Conservation (phyloP, 2,888 invertebrate species). For the Amblyteles armatorius region DNA sequence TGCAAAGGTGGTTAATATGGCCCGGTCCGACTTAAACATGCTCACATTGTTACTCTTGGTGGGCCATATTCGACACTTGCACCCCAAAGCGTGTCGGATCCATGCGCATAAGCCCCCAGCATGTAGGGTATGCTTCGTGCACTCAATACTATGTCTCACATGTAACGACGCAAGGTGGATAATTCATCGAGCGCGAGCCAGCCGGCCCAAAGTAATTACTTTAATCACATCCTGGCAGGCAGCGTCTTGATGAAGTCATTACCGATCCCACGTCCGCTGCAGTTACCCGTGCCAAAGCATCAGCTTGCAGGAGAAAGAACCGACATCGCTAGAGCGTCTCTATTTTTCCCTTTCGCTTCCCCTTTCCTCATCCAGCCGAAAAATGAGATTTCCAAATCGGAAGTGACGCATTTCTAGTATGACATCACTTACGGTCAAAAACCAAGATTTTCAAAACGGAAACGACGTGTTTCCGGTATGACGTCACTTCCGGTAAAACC, state of each 20-base stretch:
- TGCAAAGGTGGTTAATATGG: too few relatives aligned
- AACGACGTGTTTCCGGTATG: too few relatives aligned
- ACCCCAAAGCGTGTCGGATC: not conserved
- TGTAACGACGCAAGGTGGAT: slow-evolving; percentile 62
- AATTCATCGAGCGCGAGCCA: slow-evolving; percentile 69
- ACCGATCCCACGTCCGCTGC: slow-evolving; percentile 62
- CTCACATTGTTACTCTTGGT: too few relatives aligned
- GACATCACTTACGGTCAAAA: too few relatives aligned
- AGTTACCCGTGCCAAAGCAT: not conserved
- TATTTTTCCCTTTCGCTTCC: not conserved
- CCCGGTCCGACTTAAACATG: too few relatives aligned
- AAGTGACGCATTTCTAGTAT: too few relatives aligned
- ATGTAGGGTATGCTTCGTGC: slow-evolving; percentile 23
- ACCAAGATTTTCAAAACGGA: too few relatives aligned
- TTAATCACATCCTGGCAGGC: slow-evolving; percentile 76
- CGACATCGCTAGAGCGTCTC: not conserved
- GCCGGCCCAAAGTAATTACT: slow-evolving; percentile 74
- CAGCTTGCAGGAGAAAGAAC: slow-evolving; percentile 10
- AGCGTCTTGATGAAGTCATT: slow-evolving; percentile 75
- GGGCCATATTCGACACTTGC: too few relatives aligned
- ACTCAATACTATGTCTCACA: slow-evolving; percentile 40
- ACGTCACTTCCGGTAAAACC: too few relatives aligned
- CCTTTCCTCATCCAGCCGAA: not conserved
- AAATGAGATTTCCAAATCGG: too few relatives aligned
- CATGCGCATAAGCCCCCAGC: not conserved